A percentile compares a stretch with the other conserved stretches of the same genome.
These are phyloP conservation scores for Urechis unicinctus DNA, from an alignment of 2,888 invertebrate genomes.

Conservation along the genomic window DNA sequence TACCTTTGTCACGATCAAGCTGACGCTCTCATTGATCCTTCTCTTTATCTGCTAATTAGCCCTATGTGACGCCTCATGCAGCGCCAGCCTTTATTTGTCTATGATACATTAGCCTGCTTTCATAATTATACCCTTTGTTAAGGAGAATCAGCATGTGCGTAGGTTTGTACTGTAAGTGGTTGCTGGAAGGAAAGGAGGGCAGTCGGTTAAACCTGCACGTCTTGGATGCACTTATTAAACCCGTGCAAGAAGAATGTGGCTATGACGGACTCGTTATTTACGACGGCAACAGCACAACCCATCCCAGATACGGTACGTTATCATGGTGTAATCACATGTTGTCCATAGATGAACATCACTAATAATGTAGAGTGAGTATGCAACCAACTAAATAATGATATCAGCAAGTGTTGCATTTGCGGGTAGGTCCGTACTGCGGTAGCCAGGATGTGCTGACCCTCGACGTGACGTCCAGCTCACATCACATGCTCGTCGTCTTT, in stretches of 20 bases:
- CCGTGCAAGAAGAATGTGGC: constrained; percentile 4
- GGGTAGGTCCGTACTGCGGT: constrained; percentile 18
- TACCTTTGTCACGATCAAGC: no score
- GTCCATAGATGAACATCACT: no score
- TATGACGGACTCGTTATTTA: constrained; percentile 18
- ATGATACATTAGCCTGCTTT: no score
- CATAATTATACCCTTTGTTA: no score
- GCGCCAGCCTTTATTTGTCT: no score
- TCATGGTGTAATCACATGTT: neutral
- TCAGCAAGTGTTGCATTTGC: neutral
- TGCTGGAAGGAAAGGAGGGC: neutral
- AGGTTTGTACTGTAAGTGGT: constrained; percentile 13
- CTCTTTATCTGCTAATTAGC: no score
- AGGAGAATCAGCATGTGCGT: constrained; percentile 1
- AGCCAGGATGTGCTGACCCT: neutral
- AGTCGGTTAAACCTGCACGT: neutral
- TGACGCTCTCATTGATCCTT: no score
- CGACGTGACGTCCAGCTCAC: neutral
- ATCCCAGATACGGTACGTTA: constrained; percentile 11
- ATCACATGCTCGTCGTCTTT: constrained; percentile 10
- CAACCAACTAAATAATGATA: neutral
- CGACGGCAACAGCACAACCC: constrained; percentile 7
- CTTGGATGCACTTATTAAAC: constrained; percentile 6
- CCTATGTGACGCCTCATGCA: no score
- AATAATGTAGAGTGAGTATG: neutral